Evolutionary conservation across 2,888 invertebrate genomes (phyloP).

Genomic region (Lypha dubia): DNA sequence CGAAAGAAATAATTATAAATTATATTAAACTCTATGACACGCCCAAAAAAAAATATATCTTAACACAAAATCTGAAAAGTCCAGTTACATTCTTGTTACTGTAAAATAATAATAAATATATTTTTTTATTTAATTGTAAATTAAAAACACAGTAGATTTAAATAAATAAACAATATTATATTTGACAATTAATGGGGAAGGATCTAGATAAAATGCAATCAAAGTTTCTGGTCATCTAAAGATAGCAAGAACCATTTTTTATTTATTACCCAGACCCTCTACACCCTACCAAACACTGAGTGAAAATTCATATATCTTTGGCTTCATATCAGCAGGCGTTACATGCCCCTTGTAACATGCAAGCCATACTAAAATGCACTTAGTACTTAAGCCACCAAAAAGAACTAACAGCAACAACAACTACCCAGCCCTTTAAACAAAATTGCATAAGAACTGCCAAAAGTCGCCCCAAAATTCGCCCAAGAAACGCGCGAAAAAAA

Average conservation of each 20-base stretch:
- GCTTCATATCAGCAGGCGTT: background rate
- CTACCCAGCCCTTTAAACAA: background rate
- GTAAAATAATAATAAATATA: no score
- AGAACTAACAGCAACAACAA: no score
- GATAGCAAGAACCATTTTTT: background rate
- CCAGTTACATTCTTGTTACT: no score
- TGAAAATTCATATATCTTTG: background rate
- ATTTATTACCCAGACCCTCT: background rate
- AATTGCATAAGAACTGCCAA: background rate
- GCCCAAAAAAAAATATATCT: no score
- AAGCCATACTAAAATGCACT: slow-evolving; percentile 61
- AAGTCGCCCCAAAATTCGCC: background rate
- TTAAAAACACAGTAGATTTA: no score
- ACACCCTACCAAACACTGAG: background rate
- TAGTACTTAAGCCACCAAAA: slow-evolving; percentile 21
- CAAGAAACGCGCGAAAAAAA: slow-evolving; percentile 29
- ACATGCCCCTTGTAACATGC: slow-evolving; percentile 58
- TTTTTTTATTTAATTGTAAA: no score
- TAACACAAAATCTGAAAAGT: no score
- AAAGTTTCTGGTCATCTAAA: background rate
- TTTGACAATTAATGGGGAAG: background rate
- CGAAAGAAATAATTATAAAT: no score
- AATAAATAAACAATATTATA: background rate
- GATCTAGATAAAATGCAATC: background rate
- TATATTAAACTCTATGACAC: no score